Evolutionary conservation across 2,113 vertebrate genomes (phyloP).

Genomic region (Paramisgurnus dabryanus): DNA sequence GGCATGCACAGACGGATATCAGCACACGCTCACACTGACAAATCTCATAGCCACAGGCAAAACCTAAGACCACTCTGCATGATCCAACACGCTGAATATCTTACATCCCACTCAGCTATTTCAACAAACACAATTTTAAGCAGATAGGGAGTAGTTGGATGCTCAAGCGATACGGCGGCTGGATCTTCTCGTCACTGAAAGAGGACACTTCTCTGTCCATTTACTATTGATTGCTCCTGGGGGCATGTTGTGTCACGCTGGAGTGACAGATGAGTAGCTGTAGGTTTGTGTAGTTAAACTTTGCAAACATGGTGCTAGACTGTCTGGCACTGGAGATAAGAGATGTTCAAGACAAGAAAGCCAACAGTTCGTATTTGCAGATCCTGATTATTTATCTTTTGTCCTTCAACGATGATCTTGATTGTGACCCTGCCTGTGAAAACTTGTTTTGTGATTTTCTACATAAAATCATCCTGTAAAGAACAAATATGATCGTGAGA

Average conservation of each 20-base stretch:
- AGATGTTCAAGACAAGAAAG: background rate
- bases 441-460: background rate
- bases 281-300: constrained; percentile 8
- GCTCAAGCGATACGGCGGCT: background rate
- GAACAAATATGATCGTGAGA: background rate
- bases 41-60: constrained; percentile 56
- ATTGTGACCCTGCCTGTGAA: background rate
- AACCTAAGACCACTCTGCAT: constrained; percentile 54
- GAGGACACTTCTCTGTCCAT: constrained; percentile 41
- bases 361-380: background rate
- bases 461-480: too few relatives aligned
- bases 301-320: background rate
- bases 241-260: constrained; percentile 41
- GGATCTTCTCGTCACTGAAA: constrained; percentile 25
- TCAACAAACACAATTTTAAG: constrained; percentile 28
- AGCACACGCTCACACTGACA: constrained; percentile 53
- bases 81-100: constrained; percentile 63
- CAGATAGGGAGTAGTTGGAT: constrained; percentile 26
- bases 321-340: constrained; percentile 10
- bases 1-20: constrained; percentile 61
- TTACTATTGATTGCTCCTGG: constrained; percentile 5
- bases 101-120: constrained; percentile 42
- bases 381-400: background rate
- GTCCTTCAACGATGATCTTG: background rate
- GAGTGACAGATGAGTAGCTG: constrained; percentile 1